Base-by-base conservation (phyloP, 2,113 vertebrate species). In the Chitala chitala region DNA sequence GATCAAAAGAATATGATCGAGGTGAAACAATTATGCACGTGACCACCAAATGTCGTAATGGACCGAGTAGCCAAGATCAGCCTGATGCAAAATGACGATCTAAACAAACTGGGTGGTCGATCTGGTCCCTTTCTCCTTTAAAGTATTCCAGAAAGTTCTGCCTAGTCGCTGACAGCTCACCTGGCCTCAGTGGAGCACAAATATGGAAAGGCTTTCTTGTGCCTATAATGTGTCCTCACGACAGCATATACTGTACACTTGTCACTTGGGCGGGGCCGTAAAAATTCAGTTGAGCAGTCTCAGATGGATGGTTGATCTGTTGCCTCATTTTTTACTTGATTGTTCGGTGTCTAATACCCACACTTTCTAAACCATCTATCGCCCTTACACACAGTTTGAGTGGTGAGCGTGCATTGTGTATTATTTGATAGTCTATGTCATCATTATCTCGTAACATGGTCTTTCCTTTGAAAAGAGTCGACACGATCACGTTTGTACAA, bases 131-230 rank as follows among this genome's bases (percentile, higher is more conserved):
- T 68, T 68, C 42, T 68, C 64, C 22, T 68, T 68, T 29, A 48
- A 48, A 68, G 24, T 46, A 38, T 46, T 68, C n/a, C 26, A 22
- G 64, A 68, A 68, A 68, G 64, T 68, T 68, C 64, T 6, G 10
- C 24, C 15, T 26, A n/a, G 42, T 29, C 17, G 29, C 38, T 63
- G 17, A 36, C 31, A 29, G 17, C 17, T 38, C 33, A 63, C 31
- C 33, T 38, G 15, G 38, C 33, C 33, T 20, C 59, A 63, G 38
- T 33, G 17, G 31, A 36, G 59, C 31, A 29, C 38, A 38, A n/a
- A 63, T 38, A 20, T 63, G 31, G 59, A 33, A 20, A 33, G 33
- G 29, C 59, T 26, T 13, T 36, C 38, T 29, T 20, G 58, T 38
- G 59, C 59, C 59, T 33, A 38, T 63, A n/a, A n/a, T 63, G 44